Percentiles rank a stretch among this genome's conserved stretches.
Evolutionary conservation across 35 echinoderm and acorn worm genomes (phyloP).

Genomic region (Heliocidaris erythrogramma): DNA sequence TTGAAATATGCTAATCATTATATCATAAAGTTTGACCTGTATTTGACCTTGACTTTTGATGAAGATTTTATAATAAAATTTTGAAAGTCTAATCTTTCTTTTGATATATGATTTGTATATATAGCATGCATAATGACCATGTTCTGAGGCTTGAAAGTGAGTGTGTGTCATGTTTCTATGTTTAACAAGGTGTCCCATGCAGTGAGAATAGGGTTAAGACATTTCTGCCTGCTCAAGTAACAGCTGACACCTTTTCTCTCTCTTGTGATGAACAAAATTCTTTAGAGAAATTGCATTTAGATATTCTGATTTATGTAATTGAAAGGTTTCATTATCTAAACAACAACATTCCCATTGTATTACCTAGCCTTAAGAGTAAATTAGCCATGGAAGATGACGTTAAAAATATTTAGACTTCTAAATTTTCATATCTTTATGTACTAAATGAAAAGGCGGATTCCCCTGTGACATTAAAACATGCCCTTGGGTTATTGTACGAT

Average conservation of each 20-base stretch:
- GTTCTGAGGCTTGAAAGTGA: no score
- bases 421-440: slow-evolving; percentile 35
- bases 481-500: slow-evolving; percentile 12
- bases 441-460: slow-evolving; percentile 26
- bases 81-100: no score
- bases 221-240: not conserved
- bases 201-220: no score
- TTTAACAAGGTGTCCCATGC: no score
- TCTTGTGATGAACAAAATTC: not conserved
- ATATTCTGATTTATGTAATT: not conserved
- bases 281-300: not conserved
- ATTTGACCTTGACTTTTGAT: no score
- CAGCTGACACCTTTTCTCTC: not conserved
- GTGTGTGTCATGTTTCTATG: no score
- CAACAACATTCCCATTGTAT: not conserved
- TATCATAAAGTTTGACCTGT: no score
- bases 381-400: not conserved
- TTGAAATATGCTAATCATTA: no score
- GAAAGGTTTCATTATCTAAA: not conserved
- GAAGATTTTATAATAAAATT: no score
- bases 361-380: slow-evolving; percentile 7
- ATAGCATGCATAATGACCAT: no score
- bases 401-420: not conserved
- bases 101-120: no score
- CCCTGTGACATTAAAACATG: not conserved